Conservation (phyloP, 2,113 vertebrate species). For the Apus apus region DNA sequence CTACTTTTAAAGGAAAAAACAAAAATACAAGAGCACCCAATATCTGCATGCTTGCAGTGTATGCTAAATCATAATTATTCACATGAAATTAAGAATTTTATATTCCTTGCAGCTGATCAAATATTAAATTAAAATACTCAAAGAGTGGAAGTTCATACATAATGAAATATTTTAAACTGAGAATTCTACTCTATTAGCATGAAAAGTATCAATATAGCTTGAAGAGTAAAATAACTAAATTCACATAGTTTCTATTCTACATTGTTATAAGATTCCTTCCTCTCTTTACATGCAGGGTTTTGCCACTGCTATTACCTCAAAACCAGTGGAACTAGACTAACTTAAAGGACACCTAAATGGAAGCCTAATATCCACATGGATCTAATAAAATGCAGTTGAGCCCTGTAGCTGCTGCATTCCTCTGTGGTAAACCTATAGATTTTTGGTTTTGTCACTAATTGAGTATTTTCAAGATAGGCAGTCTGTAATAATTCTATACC, state of each 20-base stretch:
- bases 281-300: background rate
- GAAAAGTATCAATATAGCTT: background rate
- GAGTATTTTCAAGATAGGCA: background rate
- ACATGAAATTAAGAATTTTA: background rate
- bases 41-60: background rate
- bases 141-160: background rate
- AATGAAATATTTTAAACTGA: background rate
- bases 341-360: background rate
- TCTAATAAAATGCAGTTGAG: background rate
- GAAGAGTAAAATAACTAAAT: background rate
- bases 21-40: fast-evolving
- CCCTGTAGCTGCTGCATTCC: background rate
- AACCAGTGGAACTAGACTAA: background rate
- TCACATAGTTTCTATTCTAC: background rate
- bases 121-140: background rate
- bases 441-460: background rate
- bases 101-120: background rate
- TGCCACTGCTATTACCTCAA: background rate
- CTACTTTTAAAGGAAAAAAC: background rate
- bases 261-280: background rate
- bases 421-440: background rate
- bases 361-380: background rate
- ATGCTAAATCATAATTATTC: background rate
- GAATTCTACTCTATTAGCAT: background rate
- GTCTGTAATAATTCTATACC: background rate